Evolutionary conservation across 2,888 invertebrate genomes (phyloP).

Genomic region (Saturnia japonica): DNA sequence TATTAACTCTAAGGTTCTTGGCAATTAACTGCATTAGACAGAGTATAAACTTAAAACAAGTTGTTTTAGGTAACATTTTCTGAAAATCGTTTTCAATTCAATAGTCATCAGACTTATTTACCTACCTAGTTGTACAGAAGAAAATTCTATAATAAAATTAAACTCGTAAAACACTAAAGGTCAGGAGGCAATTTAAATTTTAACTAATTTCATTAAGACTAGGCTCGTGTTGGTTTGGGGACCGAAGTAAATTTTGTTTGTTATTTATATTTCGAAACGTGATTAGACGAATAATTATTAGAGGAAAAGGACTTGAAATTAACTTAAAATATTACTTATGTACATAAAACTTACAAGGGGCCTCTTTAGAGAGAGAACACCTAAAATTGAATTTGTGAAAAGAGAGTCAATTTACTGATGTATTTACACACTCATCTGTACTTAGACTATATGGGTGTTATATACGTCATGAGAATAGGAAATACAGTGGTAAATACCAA

Average conservation of each 20-base stretch:
- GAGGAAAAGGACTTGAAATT: slow-evolving; percentile 57
- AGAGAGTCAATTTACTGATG: no score
- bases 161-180: slow-evolving; percentile 26
- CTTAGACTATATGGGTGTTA: no score
- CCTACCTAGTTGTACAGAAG: background rate
- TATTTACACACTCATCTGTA: no score
- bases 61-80: background rate
- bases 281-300: slow-evolving; percentile 52
- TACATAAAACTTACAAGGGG: background rate
- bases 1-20: background rate
- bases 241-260: slow-evolving; percentile 43
- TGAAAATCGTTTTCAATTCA: background rate
- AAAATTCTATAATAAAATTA: slow-evolving; percentile 21
- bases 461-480: no score
- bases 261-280: slow-evolving; percentile 53
- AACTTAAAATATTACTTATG: slow-evolving; percentile 30
- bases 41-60: background rate
- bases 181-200: slow-evolving; percentile 30
- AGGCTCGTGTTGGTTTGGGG: slow-evolving; percentile 36
- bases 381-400: no score
- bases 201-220: slow-evolving; percentile 39
- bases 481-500: no score
- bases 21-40: background rate
- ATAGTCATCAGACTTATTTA: background rate
- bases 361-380: background rate